Percentiles rank a stretch among this genome's conserved stretches.
phyloP scores from a whole-genome alignment of 37 sponge, comb jelly and placozoan species.

The Mnemiopsis leidyi region DNA sequence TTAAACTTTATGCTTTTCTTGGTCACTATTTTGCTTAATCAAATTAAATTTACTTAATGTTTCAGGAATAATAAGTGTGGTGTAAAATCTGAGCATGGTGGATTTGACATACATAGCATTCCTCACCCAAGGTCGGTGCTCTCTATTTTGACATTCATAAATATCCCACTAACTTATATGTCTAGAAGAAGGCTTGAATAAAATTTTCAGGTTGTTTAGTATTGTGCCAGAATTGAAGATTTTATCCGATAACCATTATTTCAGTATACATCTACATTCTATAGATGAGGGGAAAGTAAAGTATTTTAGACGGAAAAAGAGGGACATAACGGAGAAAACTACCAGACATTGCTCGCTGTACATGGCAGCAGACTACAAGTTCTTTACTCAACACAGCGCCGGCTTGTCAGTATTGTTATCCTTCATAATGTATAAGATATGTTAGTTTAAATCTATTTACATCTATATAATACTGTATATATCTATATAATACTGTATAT shows the following conservation, averaged over 20 bases:
- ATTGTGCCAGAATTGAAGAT: no score
- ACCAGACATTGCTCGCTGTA: constrained; percentile 35
- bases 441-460: no score
- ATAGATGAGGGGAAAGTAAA: constrained; percentile 14
- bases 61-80: constrained; percentile 65
- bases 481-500: no score
- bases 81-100: constrained; percentile 18
- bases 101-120: not conserved
- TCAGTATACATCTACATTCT: not conserved
- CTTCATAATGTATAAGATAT: no score
- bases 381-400: constrained; percentile 34
- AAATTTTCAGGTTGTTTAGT: no score
- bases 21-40: not conserved
- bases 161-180: no score
- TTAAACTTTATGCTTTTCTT: no score
- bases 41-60: not conserved
- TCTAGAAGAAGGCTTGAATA: no score
- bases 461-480: no score
- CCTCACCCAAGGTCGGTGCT: not conserved
- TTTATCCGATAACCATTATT: not conserved
- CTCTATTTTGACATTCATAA: no score
- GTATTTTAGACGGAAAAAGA: not conserved
- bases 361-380: constrained; percentile 56
- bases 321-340: not conserved
- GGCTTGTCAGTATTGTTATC: constrained; percentile 4